phyloP scores from a whole-genome alignment of 1,140 invertebrate species.

The Chrysomallon squamiferum region DNA sequence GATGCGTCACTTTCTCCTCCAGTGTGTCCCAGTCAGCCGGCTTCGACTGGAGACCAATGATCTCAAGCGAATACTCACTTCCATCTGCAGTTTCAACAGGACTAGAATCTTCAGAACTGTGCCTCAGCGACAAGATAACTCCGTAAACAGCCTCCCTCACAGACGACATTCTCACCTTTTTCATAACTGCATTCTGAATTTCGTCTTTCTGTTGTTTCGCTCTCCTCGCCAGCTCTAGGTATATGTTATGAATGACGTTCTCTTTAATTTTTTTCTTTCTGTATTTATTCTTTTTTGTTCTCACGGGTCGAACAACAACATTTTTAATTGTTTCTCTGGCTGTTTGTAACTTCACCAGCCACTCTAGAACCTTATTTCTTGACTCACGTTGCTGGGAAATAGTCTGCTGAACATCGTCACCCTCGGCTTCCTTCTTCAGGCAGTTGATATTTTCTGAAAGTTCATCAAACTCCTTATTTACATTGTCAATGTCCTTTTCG shows the following conservation, averaged over 20 bases:
- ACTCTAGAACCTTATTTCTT: conserved; percentile 4
- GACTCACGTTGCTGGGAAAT: too few species aligned
- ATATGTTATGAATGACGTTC: conserved; percentile 10
- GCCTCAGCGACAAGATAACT: not conserved
- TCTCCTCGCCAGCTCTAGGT: not conserved
- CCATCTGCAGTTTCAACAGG: conserved; percentile 5
- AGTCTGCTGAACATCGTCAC: not conserved
- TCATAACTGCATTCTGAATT: conserved; percentile 1
- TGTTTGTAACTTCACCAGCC: conserved; percentile 3
- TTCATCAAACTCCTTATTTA: not conserved
- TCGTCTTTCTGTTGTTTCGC: conserved; percentile 7
- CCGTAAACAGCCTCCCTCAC: conserved; percentile 4
- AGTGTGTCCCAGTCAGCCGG: conserved; percentile 9
- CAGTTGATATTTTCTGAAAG: conserved; percentile 10
- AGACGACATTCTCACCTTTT: conserved; percentile 3
- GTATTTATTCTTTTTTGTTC: conserved; percentile 7
- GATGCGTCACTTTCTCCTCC: conserved; percentile 6
- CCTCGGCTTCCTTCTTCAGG: conserved; percentile 1
- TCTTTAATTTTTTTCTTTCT: conserved; percentile 7
- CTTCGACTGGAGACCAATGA: not conserved
- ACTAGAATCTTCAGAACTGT: not conserved
- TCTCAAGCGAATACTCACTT: conserved; percentile 9
- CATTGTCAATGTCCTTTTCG: conserved; percentile 1
- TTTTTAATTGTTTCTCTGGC: conserved; percentile 16
- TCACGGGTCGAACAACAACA: conserved; percentile 7